phyloP scores from a whole-genome alignment of 2,888 invertebrate species.

The Hylaea fasciaria region DNA sequence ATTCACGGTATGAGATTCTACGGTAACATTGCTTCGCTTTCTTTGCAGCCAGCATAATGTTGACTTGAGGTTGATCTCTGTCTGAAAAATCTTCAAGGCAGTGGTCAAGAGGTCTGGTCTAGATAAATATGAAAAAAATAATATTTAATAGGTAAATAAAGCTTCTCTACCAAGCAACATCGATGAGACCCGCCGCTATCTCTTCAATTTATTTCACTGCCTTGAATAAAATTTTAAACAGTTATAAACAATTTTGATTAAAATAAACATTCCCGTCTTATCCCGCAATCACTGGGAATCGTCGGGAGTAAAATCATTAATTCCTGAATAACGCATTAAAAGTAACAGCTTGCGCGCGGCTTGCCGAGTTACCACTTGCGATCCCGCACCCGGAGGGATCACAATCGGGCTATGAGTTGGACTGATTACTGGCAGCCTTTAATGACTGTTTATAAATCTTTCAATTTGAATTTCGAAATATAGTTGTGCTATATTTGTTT shows the following conservation, averaged over 20 bases:
- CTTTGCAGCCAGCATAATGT: too few species aligned
- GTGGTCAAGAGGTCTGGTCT: too few species aligned
- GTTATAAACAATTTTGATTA: conserved; percentile 64
- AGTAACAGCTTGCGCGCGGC: conserved; percentile 80
- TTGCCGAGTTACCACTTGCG: conserved; percentile 46
- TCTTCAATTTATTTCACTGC: conserved; percentile 25
- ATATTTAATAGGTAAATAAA: too few species aligned
- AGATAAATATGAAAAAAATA: too few species aligned
- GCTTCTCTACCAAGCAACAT: conserved; percentile 14
- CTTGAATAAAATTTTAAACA: conserved; percentile 55
- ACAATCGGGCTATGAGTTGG: conserved; percentile 15
- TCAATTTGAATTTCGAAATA: not conserved
- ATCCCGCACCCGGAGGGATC: conserved; percentile 5
- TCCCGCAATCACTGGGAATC: conserved; percentile 73
- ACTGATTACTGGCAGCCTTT: conserved; percentile 18
- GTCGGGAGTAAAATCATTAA: conserved; percentile 82
- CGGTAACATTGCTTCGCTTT: too few species aligned
- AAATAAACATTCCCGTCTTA: conserved; percentile 58
- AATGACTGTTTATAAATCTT: conserved; percentile 6
- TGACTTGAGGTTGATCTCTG: too few species aligned
- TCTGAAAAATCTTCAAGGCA: too few species aligned
- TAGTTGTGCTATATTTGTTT: too few species aligned
- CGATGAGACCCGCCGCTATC: conserved; percentile 32
- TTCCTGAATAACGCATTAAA: conserved; percentile 82
- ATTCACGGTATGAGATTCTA: too few species aligned